These are phyloP conservation scores for Prionailurus viverrinus DNA, from an alignment of 2,113 vertebrate species.

Conservation along the genomic window DNA sequence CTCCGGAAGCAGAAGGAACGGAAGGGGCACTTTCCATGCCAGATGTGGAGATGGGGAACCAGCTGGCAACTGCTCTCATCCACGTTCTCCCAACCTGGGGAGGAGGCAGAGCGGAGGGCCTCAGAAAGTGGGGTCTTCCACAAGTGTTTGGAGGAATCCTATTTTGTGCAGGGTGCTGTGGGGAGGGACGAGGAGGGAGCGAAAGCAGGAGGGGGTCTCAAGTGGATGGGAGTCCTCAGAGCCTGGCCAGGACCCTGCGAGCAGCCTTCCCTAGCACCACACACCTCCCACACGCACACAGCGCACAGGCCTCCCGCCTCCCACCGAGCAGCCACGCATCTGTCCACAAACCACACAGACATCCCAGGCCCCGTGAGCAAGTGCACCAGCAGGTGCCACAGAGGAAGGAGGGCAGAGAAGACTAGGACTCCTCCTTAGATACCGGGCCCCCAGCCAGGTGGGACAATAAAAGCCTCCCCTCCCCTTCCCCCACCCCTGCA, in stretches of 20 bases:
- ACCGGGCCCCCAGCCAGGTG: neutral
- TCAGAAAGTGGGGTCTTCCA: neutral
- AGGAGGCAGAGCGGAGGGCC: neutral
- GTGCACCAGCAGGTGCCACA: neutral
- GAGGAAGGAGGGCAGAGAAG: neutral
- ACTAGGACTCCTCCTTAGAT: neutral
- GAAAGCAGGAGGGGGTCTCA: neutral
- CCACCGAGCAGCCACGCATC: neutral
- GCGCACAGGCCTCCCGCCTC: neutral
- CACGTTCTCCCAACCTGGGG: constrained; percentile 83
- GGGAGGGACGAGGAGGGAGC: neutral
- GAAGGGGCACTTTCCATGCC: constrained; percentile 83
- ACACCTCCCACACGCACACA: neutral
- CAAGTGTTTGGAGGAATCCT: neutral
- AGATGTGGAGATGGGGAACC: constrained; percentile 84
- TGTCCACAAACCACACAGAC: too few relatives aligned
- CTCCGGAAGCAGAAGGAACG: constrained; percentile 84
- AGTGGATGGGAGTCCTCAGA: neutral
- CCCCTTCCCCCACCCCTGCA: neutral
- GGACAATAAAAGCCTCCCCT: neutral
- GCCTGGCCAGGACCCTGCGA: neutral
- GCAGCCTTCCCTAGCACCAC: neutral
- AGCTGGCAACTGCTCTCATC: constrained; percentile 79
- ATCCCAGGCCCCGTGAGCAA: too few relatives aligned
- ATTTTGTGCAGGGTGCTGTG: neutral